Conservation (phyloP, 2,888 invertebrate species). For the Pogonocherus hispidulus region DNA sequence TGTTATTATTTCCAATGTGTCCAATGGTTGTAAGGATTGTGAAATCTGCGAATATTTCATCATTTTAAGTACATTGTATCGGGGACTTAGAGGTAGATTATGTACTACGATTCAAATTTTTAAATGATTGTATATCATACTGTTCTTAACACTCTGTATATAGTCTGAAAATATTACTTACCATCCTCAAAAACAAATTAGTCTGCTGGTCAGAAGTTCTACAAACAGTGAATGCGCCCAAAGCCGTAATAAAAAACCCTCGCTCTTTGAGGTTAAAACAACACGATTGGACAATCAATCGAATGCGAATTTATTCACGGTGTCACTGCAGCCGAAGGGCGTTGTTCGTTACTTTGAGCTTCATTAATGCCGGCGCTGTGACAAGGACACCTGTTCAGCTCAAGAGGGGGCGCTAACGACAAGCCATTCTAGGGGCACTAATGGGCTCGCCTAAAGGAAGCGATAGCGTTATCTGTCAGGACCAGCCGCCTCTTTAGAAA, state of each 20-base stretch:
- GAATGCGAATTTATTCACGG: slow-evolving; percentile 51
- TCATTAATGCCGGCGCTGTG: slow-evolving; percentile 60
- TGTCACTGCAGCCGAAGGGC: slow-evolving; percentile 49
- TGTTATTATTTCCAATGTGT: too few species aligned
- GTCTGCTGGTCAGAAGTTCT: neutral
- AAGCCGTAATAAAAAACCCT: neutral
- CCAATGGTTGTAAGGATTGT: too few species aligned
- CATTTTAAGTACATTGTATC: too few species aligned
- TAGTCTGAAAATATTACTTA: too few species aligned
- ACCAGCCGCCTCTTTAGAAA: slow-evolving; percentile 60
- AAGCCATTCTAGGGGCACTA: slow-evolving; percentile 63
- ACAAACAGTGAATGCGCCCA: neutral
- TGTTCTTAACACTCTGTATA: too few species aligned
- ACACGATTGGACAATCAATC: slow-evolving; percentile 42
- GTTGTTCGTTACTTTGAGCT: slow-evolving; percentile 53
- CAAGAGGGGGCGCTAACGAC: slow-evolving; percentile 62
- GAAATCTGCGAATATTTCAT: too few species aligned
- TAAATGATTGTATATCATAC: too few species aligned
- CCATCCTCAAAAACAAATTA: too few species aligned
- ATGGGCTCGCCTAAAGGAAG: slow-evolving; percentile 62
- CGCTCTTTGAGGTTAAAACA: slow-evolving; percentile 26
- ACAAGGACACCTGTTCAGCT: slow-evolving; percentile 65
- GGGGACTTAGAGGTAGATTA: too few species aligned
- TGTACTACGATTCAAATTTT: too few species aligned
- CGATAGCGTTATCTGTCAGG: slow-evolving; percentile 67